These are phyloP conservation scores for Menidia menidia DNA, from an alignment of 2,797 vertebrate species.

Conservation along the genomic window DNA sequence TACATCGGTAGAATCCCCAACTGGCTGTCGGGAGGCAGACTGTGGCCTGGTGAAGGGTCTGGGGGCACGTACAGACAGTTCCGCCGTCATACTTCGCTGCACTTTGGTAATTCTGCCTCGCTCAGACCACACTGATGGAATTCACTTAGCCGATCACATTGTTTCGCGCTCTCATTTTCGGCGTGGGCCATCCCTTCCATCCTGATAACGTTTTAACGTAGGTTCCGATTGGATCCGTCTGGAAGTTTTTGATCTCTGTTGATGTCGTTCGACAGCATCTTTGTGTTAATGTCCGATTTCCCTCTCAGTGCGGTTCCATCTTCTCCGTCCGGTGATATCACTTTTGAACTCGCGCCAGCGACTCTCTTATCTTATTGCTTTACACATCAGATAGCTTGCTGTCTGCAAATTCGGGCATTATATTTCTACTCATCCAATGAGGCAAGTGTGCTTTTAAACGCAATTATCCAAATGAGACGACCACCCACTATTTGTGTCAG, in stretches of 20 bases:
- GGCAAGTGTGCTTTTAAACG: conserved; percentile 62
- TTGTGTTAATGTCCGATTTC: conserved; percentile 22
- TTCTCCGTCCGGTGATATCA: conserved; percentile 61
- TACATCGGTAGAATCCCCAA: conserved; percentile 11
- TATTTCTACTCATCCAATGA: conserved; percentile 46
- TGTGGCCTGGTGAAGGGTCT: conserved; percentile 11
- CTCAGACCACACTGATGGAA: conserved; percentile 45
- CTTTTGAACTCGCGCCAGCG: conserved; percentile 68
- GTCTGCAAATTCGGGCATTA: conserved; percentile 54
- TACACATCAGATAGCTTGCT: conserved; percentile 34
- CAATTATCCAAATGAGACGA: conserved; percentile 73
- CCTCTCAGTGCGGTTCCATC: conserved; percentile 31
- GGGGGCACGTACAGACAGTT: neutral
- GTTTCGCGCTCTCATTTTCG: neutral
- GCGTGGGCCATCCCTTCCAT: neutral
- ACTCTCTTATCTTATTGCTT: conserved; percentile 74
- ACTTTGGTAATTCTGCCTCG: conserved; percentile 25
- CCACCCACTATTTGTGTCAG: conserved; percentile 27
- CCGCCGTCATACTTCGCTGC: conserved; percentile 42
- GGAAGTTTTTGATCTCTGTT: conserved; percentile 35
- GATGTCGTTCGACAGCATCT: conserved; percentile 31
- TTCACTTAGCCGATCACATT: conserved; percentile 52
- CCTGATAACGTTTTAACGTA: conserved; percentile 25
- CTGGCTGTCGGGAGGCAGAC: conserved; percentile 36
- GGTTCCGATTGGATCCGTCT: conserved; percentile 34